phyloP scores from a whole-genome alignment of 2,888 invertebrate genomes.

The Erannis defoliaria region DNA sequence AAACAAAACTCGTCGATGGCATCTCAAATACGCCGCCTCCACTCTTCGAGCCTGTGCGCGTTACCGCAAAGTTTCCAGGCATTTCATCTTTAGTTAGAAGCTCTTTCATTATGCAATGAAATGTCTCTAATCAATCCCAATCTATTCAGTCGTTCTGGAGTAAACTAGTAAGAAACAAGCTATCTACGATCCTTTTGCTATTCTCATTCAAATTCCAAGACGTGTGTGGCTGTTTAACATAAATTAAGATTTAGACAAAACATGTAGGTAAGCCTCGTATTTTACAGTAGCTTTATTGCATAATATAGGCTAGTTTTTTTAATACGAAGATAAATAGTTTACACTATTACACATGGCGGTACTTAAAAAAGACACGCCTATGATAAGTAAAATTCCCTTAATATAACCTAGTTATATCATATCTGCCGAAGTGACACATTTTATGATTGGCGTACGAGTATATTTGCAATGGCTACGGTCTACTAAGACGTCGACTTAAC shows the following conservation, averaged over 20 bases:
- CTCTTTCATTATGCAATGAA: background rate
- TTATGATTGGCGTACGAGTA: slow-evolving; percentile 14
- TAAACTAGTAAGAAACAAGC: background rate
- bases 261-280: background rate
- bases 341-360: background rate
- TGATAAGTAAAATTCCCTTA: slow-evolving; percentile 22
- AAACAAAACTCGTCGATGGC: too few relatives aligned
- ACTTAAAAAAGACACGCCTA: slow-evolving; percentile 7
- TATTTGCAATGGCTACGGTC: slow-evolving; percentile 20
- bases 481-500: slow-evolving; percentile 27
- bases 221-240: slow-evolving; percentile 18
- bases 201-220: slow-evolving; percentile 10
- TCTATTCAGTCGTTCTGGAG: background rate
- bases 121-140: background rate
- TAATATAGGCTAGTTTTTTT: background rate
- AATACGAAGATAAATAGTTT: background rate
- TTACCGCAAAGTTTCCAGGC: too few relatives aligned
- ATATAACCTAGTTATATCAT: slow-evolving; percentile 5
- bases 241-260: slow-evolving; percentile 14
- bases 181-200: background rate
- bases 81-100: background rate
- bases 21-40: too few relatives aligned
- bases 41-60: too few relatives aligned
- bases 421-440: slow-evolving; percentile 28
- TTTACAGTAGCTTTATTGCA: slow-evolving; percentile 3